A percentile compares a stretch with the other conserved stretches of the same genome.
Conservation (phyloP, 2,888 invertebrate genomes). For the Iselma pallidipennis region DNA sequence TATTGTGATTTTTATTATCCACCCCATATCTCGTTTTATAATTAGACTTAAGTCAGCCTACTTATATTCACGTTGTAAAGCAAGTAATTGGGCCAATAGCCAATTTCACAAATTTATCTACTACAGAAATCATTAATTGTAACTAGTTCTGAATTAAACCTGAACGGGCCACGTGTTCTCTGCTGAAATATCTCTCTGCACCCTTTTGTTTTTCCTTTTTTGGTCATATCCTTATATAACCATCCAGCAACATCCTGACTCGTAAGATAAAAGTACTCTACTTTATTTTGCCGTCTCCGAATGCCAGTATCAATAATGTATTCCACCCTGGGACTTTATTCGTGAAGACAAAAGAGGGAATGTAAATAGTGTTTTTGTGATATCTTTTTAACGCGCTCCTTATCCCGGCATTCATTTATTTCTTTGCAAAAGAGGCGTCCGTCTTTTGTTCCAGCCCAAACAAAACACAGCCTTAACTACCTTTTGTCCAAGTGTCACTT, state of each 20-base stretch:
- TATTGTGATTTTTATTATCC: too few relatives aligned
- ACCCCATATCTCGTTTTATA: too few relatives aligned
- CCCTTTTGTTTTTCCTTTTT: too few relatives aligned
- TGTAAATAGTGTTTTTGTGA: conserved; percentile 59
- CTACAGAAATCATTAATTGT: too few relatives aligned
- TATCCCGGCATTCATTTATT: conserved; percentile 56
- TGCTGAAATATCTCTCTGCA: not conserved
- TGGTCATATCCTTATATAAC: not conserved
- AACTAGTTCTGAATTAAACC: too few relatives aligned
- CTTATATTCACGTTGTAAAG: too few relatives aligned
- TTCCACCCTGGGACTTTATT: conserved; percentile 41
- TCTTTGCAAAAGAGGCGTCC: conserved; percentile 51
- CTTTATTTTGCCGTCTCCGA: conserved; percentile 1
- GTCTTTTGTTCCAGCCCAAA: conserved; percentile 54
- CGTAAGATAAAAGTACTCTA: not conserved
- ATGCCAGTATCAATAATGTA: conserved; percentile 30
- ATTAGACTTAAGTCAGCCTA: too few relatives aligned
- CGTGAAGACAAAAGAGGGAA: conserved; percentile 52
- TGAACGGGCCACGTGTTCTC: not conserved
- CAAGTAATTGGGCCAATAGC: too few relatives aligned
- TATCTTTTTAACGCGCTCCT: conserved; percentile 56
- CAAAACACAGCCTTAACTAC: conserved; percentile 58
- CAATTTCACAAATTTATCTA: too few relatives aligned
- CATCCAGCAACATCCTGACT: too few relatives aligned
- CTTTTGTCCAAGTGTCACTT: conserved; percentile 58